Evolutionary conservation across 1,140 invertebrate species (phyloP), one percentile per base, ranked within the genome.

Genomic region (Cryptotermes secundus): DNA sequence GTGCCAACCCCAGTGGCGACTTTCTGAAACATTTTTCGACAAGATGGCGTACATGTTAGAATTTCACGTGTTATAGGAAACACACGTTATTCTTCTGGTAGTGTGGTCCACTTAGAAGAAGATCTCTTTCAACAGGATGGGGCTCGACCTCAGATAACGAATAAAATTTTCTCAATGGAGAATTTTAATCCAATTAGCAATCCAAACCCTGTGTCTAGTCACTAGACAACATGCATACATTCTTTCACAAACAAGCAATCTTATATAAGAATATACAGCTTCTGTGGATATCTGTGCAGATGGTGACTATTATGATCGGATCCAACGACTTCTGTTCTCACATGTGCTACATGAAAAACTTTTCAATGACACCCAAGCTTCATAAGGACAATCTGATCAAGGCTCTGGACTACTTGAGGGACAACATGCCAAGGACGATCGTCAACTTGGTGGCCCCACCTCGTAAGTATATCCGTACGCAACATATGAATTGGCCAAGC

Each of bases 291-390:
- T 34, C 14, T 79, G 93, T 92, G 86, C 91, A 94, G 90, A 81
- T 95, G 12, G 89, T 95, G 22, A 94, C 92, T 0, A 83, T 95
- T 7, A 92, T 95, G 87, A 93, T 95, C 35, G 95, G 95, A 72
- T 89, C 90, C 79, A 95, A 95, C 87, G 94, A 96, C 86, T 91
- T 96, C 82, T 96, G 95, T 87, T 85, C 88, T 14, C 91, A 93
- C 31, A 91, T 94, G 24, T 94, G 94, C 87, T 91, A 89, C 84
- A 81, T 88, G 84, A 85, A 89, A 24, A 83, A 88, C 89, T 81
- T 92, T 92, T 87, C 93, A 93, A 2, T 34, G 3, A 34, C 34
- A 3, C 1, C 92, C 0, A 87, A 90, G 2, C 92, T 91, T 31
- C 95, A 96, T 87, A 91, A 91, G 3, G 88, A 90, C 49, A 93